phyloP scores from a whole-genome alignment of 1,140 invertebrate genomes.

The Drosophila ananassae region DNA sequence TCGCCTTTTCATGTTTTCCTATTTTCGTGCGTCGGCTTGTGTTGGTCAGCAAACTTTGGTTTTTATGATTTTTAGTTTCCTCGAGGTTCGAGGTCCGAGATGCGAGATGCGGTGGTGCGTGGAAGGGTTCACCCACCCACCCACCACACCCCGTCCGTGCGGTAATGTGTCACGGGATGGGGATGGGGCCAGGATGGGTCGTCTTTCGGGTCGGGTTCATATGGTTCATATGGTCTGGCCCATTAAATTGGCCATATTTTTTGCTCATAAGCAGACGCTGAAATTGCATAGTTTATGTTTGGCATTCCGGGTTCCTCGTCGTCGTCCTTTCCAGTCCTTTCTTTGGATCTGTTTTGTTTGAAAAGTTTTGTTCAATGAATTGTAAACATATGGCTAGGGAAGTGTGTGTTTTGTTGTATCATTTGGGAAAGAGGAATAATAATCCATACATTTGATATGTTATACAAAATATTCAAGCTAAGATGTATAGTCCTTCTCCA shows the following conservation, averaged over 20 bases:
- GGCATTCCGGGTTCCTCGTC: not conserved
- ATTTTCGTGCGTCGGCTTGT: conserved; percentile 14
- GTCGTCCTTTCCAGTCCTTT: not conserved
- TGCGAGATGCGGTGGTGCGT: conserved; percentile 37
- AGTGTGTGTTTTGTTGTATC: not conserved
- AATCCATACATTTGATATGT: no score
- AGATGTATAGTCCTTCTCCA: no score
- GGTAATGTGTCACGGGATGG: conserved; percentile 12
- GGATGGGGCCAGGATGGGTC: not conserved
- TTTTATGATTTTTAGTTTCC: conserved; percentile 49
- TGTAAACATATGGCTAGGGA: conserved; percentile 21
- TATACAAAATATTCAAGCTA: no score
- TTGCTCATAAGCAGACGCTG: conserved; percentile 44
- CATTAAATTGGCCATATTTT: conserved; percentile 50
- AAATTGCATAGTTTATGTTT: conserved; percentile 44
- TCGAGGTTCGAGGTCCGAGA: conserved; percentile 20
- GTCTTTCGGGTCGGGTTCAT: conserved; percentile 29
- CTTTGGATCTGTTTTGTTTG: not conserved
- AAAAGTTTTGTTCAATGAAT: conserved; percentile 36
- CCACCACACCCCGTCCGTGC: not conserved
- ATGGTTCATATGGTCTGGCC: conserved; percentile 35
- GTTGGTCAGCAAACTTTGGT: conserved; percentile 43
- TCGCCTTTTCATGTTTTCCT: conserved; percentile 28
- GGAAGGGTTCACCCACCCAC: conserved; percentile 22
- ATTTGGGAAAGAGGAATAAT: no score